A percentile compares a stretch with the other conserved stretches of the same genome.
These are phyloP conservation scores for Tenrec ecaudatus DNA, from an alignment of 2,113 vertebrate species.

Conservation along the genomic window DNA sequence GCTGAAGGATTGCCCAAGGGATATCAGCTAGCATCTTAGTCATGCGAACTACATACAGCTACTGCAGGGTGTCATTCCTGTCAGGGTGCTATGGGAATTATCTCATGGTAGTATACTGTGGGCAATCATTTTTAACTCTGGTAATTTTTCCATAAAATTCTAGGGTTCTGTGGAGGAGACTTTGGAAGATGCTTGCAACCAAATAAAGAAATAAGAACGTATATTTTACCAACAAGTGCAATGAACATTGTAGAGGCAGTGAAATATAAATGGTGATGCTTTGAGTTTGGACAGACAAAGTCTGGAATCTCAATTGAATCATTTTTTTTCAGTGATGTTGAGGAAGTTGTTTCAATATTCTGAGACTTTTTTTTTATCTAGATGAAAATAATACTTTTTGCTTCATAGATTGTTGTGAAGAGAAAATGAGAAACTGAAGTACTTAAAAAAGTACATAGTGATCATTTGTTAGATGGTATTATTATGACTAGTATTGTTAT, in stretches of 20 bases:
- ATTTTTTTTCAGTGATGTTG: background rate
- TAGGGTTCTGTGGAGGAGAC: background rate
- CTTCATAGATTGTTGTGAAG: background rate
- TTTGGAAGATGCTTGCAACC: background rate
- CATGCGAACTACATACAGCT: background rate
- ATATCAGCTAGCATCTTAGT: background rate
- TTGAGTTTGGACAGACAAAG: background rate
- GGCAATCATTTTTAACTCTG: background rate
- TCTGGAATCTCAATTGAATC: background rate
- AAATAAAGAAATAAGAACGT: slow-evolving; percentile 25
- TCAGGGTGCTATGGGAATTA: slow-evolving; percentile 4
- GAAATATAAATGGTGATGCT: background rate
- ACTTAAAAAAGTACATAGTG: background rate
- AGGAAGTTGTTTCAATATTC: background rate
- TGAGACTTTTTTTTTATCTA: background rate
- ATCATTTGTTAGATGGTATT: background rate
- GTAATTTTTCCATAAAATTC: slow-evolving; percentile 19
- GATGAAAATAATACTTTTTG: slow-evolving; percentile 14
- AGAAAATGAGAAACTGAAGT: slow-evolving; percentile 46
- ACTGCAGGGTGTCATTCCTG: background rate
- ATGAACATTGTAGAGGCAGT: background rate
- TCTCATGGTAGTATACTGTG: background rate
- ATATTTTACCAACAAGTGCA: background rate
- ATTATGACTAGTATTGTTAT: background rate
- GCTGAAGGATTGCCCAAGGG: background rate